These are phyloP conservation scores for Empis stercorea DNA, from an alignment of 2,888 invertebrate species.

Conservation along the genomic window DNA sequence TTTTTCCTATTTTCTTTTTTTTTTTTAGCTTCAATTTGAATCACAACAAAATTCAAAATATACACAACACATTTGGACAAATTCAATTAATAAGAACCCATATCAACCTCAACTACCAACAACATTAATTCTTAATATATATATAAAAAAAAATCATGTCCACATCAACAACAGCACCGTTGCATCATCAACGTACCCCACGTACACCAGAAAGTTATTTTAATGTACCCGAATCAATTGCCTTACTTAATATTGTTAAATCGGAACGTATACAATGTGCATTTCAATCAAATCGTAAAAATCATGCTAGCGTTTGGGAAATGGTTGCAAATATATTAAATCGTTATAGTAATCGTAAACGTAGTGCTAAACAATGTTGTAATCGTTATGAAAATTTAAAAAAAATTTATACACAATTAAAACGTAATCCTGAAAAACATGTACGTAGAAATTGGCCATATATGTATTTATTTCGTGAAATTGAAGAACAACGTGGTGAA, in stretches of 20 bases:
- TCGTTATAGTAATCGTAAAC: slow-evolving; percentile 31
- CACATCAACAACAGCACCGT: neutral
- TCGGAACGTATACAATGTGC: slow-evolving; percentile 35
- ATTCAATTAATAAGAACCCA: no score
- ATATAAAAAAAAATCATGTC: no score
- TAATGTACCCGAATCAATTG: slow-evolving; percentile 35
- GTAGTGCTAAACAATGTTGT: slow-evolving; percentile 33
- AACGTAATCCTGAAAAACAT: slow-evolving; percentile 34
- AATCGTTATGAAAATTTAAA: slow-evolving; percentile 35
- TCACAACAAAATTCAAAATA: no score
- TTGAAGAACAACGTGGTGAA: slow-evolving; percentile 35
- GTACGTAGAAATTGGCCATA: slow-evolving; percentile 34
- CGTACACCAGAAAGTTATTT: slow-evolving; percentile 35
- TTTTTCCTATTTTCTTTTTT: no score
- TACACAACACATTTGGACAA: no score
- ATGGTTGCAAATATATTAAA: slow-evolving; percentile 35
- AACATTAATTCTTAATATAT: no score
- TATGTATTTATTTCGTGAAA: slow-evolving; percentile 34
- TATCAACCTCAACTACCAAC: no score
- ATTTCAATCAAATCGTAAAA: slow-evolving; percentile 35
- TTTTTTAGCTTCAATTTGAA: no score
- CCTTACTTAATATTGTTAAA: slow-evolving; percentile 33
- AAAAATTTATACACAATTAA: slow-evolving; percentile 34
- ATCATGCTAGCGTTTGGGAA: slow-evolving; percentile 36
- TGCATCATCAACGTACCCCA: slow-evolving; percentile 30